These are phyloP conservation scores for Scelioninae gen. 1 DNA, from an alignment of 2,888 invertebrate genomes.

Conservation along the genomic window DNA sequence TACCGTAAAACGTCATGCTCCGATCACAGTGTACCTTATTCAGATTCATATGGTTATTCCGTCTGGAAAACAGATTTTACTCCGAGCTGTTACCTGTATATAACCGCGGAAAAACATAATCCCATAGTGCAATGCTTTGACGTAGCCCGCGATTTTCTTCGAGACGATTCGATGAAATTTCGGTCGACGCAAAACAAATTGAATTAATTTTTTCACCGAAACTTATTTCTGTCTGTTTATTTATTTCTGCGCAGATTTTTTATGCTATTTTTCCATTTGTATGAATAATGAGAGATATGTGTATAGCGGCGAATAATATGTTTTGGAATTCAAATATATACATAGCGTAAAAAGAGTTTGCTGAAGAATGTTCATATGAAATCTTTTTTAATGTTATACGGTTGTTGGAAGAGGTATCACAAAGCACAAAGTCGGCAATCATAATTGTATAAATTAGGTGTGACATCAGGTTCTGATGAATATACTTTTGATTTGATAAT, in stretches of 20 bases:
- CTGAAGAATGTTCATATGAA: constrained; percentile 24
- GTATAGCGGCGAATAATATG: constrained; percentile 2
- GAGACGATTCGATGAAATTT: constrained; percentile 45
- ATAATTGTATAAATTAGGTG: constrained; percentile 4
- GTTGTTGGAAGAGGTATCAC: constrained; percentile 2
- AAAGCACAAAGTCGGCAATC: constrained; percentile 3
- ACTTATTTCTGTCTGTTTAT: neutral
- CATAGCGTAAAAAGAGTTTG: constrained; percentile 4
- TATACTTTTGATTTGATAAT: too few species aligned
- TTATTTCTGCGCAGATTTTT: neutral
- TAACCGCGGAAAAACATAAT: constrained; percentile 57
- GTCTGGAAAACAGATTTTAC: constrained; percentile 69
- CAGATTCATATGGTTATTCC: constrained; percentile 70
- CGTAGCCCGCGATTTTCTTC: constrained; percentile 36
- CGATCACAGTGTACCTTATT: constrained; percentile 65
- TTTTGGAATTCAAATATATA: constrained; percentile 42
- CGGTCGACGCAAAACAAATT: constrained; percentile 17
- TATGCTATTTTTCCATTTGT: constrained; percentile 12
- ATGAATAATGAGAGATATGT: constrained; percentile 20
- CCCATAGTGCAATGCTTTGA: constrained; percentile 59
- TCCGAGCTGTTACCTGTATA: constrained; percentile 65
- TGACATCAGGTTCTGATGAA: too few species aligned
- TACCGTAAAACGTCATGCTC: constrained; percentile 63
- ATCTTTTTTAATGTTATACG: constrained; percentile 29
- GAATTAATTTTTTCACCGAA: constrained; percentile 16